phyloP scores from a whole-genome alignment of 2,113 vertebrate genomes.

The Neotoma lepida region DNA sequence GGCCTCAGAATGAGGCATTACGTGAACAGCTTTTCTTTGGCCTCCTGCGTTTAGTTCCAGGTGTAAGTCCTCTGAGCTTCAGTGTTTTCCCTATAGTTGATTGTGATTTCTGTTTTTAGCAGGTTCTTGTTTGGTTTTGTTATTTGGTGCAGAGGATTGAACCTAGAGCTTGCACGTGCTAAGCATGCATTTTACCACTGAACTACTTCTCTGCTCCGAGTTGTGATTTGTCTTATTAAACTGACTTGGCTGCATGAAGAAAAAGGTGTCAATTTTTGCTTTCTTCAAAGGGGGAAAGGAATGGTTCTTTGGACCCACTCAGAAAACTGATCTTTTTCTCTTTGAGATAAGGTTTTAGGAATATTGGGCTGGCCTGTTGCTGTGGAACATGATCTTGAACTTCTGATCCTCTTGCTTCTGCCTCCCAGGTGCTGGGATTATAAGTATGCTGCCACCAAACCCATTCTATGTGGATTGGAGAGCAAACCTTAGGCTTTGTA shows the following conservation, averaged over 20 bases:
- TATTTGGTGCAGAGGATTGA: neutral
- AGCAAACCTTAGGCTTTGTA: neutral
- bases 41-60: constrained; percentile 48
- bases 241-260: constrained; percentile 40
- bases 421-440: neutral
- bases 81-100: neutral
- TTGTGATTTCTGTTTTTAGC: constrained; percentile 32
- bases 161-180: neutral
- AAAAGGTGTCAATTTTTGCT: constrained; percentile 31
- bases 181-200: neutral
- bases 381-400: neutral
- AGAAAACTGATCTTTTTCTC: constrained; percentile 9
- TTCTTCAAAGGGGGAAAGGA: constrained; percentile 11
- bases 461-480: neutral
- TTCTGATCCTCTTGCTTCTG: neutral
- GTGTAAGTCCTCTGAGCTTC: neutral
- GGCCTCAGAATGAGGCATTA: neutral
- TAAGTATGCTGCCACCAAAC: neutral
- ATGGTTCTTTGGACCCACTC: constrained; percentile 14
- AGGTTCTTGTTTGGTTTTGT: neutral
- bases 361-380: neutral
- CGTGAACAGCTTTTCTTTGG: neutral
- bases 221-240: constrained; percentile 37
- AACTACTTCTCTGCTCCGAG: neutral
- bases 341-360: neutral